Evolutionary conservation across 2,113 vertebrate genomes (phyloP).

Genomic region (Varanus komodoensis): DNA sequence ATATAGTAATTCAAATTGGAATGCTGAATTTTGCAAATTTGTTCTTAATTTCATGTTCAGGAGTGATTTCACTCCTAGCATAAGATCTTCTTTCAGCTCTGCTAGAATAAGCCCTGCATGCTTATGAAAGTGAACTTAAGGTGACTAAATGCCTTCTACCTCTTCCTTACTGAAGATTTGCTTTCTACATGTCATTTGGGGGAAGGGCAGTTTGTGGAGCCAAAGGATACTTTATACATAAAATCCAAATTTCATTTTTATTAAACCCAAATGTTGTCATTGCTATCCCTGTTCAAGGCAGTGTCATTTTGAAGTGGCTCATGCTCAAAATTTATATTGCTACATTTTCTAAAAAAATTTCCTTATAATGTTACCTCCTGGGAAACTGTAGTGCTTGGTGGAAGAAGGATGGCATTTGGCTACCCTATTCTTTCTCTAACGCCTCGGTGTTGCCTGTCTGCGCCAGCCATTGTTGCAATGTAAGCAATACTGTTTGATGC

Average conservation of each 20-base stretch:
- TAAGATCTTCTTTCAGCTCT: constrained; percentile 73
- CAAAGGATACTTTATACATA: constrained; percentile 72
- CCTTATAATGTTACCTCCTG: constrained; percentile 38
- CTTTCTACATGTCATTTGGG: constrained; percentile 74
- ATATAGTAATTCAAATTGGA: constrained; percentile 56
- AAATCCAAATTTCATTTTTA: constrained; percentile 76
- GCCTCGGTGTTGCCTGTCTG: constrained; percentile 96
- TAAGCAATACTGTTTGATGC: constrained; percentile 99
- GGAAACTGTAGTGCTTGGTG: constrained; percentile 83
- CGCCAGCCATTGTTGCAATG: constrained; percentile 92
- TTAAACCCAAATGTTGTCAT: constrained; percentile 82
- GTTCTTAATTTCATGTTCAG: constrained; percentile 72
- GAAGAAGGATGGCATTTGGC: constrained; percentile 89
- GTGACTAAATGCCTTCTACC: constrained; percentile 93
- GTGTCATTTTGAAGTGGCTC: constrained; percentile 80
- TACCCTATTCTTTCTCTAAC: constrained; percentile 89
- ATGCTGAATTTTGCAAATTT: constrained; percentile 73
- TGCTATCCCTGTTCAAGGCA: constrained; percentile 81
- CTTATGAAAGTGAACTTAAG: constrained; percentile 85
- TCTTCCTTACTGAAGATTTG: constrained; percentile 96
- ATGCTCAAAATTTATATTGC: constrained; percentile 74
- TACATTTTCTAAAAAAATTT: constrained; percentile 72
- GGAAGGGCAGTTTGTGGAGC: constrained; percentile 83
- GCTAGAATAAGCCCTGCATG: constrained; percentile 82
- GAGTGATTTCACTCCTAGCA: constrained; percentile 71